Evolutionary conservation across 2,113 vertebrate species (phyloP).

Genomic region (Telmatochromis bifrenatus): DNA sequence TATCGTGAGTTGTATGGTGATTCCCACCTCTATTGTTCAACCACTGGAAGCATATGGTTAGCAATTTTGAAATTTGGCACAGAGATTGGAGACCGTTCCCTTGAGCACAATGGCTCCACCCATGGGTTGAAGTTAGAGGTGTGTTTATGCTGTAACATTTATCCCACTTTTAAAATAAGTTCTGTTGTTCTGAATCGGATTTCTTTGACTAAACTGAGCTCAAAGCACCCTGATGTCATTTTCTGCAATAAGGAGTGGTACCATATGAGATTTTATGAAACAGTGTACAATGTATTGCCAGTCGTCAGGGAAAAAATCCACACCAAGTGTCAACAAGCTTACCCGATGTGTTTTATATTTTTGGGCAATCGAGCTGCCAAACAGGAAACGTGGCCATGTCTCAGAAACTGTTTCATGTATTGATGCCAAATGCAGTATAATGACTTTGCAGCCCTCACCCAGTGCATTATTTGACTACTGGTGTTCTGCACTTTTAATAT

Average conservation of each 20-base stretch:
- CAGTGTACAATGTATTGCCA: neutral
- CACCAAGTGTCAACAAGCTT: neutral
- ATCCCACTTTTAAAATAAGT: neutral
- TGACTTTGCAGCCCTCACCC: neutral
- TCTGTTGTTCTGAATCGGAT: fast-evolving
- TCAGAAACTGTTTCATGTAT: neutral
- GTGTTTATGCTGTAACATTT: neutral
- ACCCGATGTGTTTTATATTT: neutral
- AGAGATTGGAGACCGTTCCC: neutral
- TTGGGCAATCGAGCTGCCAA: neutral
- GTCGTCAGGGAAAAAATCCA: neutral
- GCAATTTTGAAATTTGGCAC: neutral
- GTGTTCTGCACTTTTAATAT: neutral
- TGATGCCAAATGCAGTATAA: neutral
- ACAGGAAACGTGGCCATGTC: neutral
- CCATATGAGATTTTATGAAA: neutral
- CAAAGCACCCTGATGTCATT: neutral
- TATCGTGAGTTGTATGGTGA: too few relatives aligned
- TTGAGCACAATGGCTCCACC: neutral
- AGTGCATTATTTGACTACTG: neutral
- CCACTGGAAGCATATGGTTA: neutral
- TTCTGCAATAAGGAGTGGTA: neutral
- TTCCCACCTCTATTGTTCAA: neutral
- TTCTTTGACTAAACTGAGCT: neutral
- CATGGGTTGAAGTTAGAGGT: neutral